A percentile compares a stretch with the other conserved stretches of the same genome.
These are phyloP conservation scores for Drosophila merina DNA, from an alignment of 2,888 invertebrate genomes.

Conservation along the genomic window DNA sequence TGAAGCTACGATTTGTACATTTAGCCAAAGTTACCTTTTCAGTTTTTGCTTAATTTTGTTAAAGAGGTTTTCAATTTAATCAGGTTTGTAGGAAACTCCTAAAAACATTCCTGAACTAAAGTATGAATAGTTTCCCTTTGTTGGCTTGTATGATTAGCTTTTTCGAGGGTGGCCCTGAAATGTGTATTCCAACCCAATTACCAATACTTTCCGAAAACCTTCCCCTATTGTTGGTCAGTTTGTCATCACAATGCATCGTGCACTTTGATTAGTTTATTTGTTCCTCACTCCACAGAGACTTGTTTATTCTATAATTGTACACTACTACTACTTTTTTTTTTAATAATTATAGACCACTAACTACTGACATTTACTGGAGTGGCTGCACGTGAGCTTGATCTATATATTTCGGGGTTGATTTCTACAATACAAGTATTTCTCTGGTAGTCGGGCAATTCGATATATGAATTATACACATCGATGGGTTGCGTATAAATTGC, in stretches of 20 bases:
- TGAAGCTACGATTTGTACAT: slow-evolving; percentile 2
- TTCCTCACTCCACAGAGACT: slow-evolving; percentile 7
- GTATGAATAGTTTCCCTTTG: not conserved
- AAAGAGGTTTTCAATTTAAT: not conserved
- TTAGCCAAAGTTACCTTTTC: slow-evolving; percentile 1
- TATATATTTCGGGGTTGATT: slow-evolving; percentile 16
- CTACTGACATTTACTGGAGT: slow-evolving; percentile 41
- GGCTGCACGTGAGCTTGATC: slow-evolving; percentile 41
- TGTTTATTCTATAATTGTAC: slow-evolving; percentile 33
- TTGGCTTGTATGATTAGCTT: too few species aligned
- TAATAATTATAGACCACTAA: slow-evolving; percentile 25
- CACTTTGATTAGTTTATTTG: slow-evolving; percentile 37
- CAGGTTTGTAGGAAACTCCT: not conserved
- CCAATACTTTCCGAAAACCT: slow-evolving; percentile 4
- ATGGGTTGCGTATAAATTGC: slow-evolving; percentile 30
- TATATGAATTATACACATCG: slow-evolving; percentile 15
- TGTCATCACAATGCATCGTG: slow-evolving; percentile 37
- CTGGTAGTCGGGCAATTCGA: slow-evolving; percentile 10
- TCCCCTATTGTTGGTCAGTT: slow-evolving; percentile 25
- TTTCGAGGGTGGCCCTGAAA: not conserved
- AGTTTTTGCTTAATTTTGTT: not conserved
- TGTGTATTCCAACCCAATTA: slow-evolving; percentile 19
- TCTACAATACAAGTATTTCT: not conserved
- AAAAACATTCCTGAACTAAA: not conserved
- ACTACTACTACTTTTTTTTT: slow-evolving; percentile 11